Conservation (phyloP, 2,888 invertebrate genomes). For the Alentia gelatinosa region DNA sequence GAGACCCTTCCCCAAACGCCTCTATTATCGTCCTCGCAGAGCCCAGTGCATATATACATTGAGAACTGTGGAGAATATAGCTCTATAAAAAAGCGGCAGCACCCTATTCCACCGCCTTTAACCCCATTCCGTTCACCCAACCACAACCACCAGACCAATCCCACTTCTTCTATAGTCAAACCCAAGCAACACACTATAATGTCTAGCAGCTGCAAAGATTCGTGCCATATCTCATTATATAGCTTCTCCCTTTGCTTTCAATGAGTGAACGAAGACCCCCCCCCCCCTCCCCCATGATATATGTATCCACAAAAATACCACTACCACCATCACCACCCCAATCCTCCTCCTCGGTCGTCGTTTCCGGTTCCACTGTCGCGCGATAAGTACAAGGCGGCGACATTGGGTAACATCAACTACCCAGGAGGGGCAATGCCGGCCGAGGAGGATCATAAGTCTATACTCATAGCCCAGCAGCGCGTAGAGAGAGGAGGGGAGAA, state of each 20-base stretch:
- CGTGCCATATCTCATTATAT: too few relatives aligned
- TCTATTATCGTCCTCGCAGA: background rate
- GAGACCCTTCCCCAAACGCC: background rate
- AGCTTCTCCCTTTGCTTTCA: too few relatives aligned
- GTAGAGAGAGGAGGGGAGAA: conserved; percentile 2
- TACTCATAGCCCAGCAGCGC: background rate
- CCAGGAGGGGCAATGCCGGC: background rate
- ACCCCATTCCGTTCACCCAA: background rate
- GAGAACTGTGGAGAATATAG: too few relatives aligned
- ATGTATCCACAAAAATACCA: background rate
- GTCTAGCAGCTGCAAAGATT: background rate
- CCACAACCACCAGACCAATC: background rate
- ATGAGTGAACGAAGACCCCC: too few relatives aligned
- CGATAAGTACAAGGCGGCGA: conserved; percentile 1
- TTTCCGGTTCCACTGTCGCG: background rate
- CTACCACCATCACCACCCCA: background rate
- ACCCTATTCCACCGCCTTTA: background rate
- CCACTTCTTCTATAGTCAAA: background rate
- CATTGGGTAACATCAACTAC: background rate
- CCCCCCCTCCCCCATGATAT: background rate
- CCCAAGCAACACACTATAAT: background rate
- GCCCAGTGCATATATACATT: background rate
- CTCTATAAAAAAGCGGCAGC: background rate
- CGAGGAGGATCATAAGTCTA: conserved; percentile 13
- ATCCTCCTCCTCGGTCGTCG: background rate